These are phyloP conservation scores for Drosophila tropicalis DNA, from an alignment of 1,140 invertebrate species.

Conservation along the genomic window DNA sequence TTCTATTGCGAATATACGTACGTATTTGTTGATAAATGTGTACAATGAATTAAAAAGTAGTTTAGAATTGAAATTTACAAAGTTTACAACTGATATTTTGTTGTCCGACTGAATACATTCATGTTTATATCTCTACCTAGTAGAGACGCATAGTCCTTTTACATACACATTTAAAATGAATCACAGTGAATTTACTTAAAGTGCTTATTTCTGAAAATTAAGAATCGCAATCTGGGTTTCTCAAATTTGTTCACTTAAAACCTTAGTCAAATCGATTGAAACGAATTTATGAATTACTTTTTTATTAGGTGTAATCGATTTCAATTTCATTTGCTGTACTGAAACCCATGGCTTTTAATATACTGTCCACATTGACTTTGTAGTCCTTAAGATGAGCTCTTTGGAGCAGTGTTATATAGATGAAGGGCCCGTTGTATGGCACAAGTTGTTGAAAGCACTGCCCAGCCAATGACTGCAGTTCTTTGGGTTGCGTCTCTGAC, in stretches of 20 bases:
- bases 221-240: no score
- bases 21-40: conserved; percentile 13
- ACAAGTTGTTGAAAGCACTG: conserved; percentile 47
- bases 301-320: conserved; percentile 5
- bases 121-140: no score
- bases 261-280: no score
- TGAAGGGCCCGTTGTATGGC: conserved; percentile 68
- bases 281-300: neutral
- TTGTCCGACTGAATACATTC: neutral
- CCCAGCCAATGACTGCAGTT: conserved; percentile 81
- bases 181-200: no score
- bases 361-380: conserved; percentile 56
- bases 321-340: conserved; percentile 16
- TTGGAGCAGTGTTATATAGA: conserved; percentile 71
- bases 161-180: no score
- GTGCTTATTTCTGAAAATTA: no score
- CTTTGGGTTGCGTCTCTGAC: conserved; percentile 83
- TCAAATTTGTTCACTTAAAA: no score
- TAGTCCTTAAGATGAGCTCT: conserved; percentile 65
- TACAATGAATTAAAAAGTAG: neutral
- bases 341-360: conserved; percentile 53
- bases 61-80: neutral
- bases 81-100: neutral
- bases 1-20: conserved; percentile 20
- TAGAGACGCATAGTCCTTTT: no score